Base-by-base conservation (phyloP, 2,797 vertebrate species). In the Acridotheres tristis region DNA sequence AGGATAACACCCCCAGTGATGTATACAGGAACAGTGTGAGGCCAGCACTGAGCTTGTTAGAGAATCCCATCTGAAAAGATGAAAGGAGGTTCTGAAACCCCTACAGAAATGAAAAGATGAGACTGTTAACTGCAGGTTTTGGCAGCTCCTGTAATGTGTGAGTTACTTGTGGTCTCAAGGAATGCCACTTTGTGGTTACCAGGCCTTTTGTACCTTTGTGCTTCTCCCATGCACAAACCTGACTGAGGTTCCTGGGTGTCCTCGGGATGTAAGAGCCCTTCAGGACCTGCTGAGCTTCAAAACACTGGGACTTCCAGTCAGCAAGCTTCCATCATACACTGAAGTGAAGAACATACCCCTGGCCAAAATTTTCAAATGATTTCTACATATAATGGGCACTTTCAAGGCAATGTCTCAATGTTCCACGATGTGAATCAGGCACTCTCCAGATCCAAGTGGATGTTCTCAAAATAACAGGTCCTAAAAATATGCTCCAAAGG, bases 31-130 rank as follows among this genome's bases (percentile, higher is more conserved):
- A 82, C 77, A 86, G 67, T 5, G 30, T 71, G 86, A 94, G 89
- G 68, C 75, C 79, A 88, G 66, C 15, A 36, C 34, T 57, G 76
- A 94, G 84, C 68, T 93, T 85, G 57, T 93, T 83, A 87, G 43
- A 92, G 85, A 92, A 76, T 85, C 73, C 81, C 58, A 34, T 26
- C 42, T 92, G 90, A 92, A 83, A 93, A 90, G 75, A 96, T 89
- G 82, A 95, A 96, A 97, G 61, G 17, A 89, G 51, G 21, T 66
- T 94, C 30, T 68, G 58, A 97, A 95, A 89, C n/a, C 85, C 90
- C 79, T 80, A 58, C 83, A 95, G 85, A 75, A 92, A 88, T 42
- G 62, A 62, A 88, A 85, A 77, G 78, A 92, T 77, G 58, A 85
- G 77, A 50, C 34, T 15, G 69, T 69, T 92, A 91, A 85, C 68